Base-by-base conservation (phyloP, 2,113 vertebrate genomes). In the Grallaria varia region DNA sequence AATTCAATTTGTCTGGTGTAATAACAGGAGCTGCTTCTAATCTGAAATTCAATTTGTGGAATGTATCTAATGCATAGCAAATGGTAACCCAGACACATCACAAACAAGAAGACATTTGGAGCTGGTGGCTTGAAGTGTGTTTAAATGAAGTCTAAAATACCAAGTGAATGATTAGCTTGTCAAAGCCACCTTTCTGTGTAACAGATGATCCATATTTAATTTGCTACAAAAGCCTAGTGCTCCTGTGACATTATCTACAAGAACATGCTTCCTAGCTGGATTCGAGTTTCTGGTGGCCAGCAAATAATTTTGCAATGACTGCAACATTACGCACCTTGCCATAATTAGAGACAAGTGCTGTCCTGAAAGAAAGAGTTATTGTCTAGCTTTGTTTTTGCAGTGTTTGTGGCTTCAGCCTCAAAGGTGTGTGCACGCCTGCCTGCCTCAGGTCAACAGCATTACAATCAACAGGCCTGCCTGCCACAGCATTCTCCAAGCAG, bases 1-100 rank as follows among this genome's bases (percentile, higher is more conserved):
- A 97, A 96, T 96, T 96, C 84, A 96, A 95, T 96, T 94, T 94
- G 92, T 85, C 94, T 66, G 68, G 40, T 39, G 18, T 87, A 93
- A 96, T 93, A 94, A 89, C 89, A 80, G 81, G 91, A 90, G 89
- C 90, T 84, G 86, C 93, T 95, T 85, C 91, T 90, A 94, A 86
- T 86, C 92, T 94, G 94, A 93, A 93, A 95, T 96, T 94, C 90
- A 92, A 95, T 96, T 97, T 95, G 89, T 60, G 0, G 71, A 77
- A 80, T 50, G 31, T 68, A 77, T 73, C 93, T 90, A 93, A 92
- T 95, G 91, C 96, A 93, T 91, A 82, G 95, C 90, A 89, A 96
- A 96, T 77, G 88, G 66, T 58, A 91, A 92, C 60, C 88, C 72
- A 92, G 84, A 93, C 96, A 80, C 64, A 40, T 52, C 40, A 14